Evolutionary conservation across 2,888 invertebrate species (phyloP).

Genomic region (Aradus depressus): DNA sequence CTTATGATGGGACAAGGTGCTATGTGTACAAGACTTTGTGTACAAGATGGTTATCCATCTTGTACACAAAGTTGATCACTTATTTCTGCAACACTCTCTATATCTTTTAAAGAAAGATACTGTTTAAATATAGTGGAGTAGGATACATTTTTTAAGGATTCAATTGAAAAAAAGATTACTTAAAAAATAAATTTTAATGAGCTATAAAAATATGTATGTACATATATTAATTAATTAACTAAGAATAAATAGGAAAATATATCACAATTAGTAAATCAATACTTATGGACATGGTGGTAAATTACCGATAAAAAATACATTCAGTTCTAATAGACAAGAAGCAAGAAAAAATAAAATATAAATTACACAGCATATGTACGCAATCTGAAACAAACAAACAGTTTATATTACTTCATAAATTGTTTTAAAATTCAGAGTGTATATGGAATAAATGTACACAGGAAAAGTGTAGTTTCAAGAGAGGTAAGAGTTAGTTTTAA

Average conservation of each 20-base stretch:
- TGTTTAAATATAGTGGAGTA: background rate
- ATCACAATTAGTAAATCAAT: background rate
- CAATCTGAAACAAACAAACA: slow-evolving; percentile 40
- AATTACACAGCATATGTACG: slow-evolving; percentile 70
- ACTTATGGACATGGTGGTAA: slow-evolving; percentile 42
- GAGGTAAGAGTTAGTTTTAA: no score
- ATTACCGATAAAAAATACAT: slow-evolving; percentile 85
- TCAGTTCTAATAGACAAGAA: slow-evolving; percentile 81
- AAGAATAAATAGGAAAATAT: slow-evolving; percentile 7
- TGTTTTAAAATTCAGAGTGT: background rate
- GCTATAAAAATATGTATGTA: slow-evolving; percentile 4
- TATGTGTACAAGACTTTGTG: no score
- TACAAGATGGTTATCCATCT: no score
- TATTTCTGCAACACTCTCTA: no score
- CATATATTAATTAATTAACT: background rate
- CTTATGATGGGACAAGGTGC: no score
- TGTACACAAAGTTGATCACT: no score
- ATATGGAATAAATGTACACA: background rate
- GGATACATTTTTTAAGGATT: background rate
- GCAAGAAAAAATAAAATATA: slow-evolving; percentile 77
- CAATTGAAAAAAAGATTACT: background rate
- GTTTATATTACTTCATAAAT: background rate
- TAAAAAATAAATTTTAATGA: background rate
- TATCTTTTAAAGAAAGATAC: no score
- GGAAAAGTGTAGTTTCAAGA: background rate